A percentile compares a stretch with the other conserved stretches of the same genome.
These are phyloP conservation scores for Ericerus pela DNA, from an alignment of 1,140 invertebrate genomes.

Conservation along the genomic window DNA sequence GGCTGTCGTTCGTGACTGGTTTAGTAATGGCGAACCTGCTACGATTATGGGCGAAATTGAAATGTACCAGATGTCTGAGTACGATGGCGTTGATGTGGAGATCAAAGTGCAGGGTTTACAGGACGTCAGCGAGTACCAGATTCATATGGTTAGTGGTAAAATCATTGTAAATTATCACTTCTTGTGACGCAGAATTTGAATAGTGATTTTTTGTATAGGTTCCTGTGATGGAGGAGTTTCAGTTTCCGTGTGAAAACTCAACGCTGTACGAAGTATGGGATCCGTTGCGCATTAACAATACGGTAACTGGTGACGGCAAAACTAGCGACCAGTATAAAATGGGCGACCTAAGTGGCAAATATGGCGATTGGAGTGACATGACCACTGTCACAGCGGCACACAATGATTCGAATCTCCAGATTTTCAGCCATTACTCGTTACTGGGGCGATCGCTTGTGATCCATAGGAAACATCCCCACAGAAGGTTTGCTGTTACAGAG, in stretches of 20 bases:
- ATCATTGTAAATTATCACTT: not conserved
- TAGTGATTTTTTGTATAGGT: conserved; percentile 37
- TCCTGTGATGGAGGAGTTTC: conserved; percentile 59
- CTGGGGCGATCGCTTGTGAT: conserved; percentile 78
- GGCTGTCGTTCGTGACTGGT: conserved; percentile 74
- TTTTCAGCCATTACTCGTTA: conserved; percentile 71
- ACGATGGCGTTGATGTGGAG: conserved; percentile 64
- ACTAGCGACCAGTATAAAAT: conserved; percentile 75
- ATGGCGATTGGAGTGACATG: conserved; percentile 47
- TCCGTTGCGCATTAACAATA: conserved; percentile 35
- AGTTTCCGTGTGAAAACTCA: conserved; percentile 73
- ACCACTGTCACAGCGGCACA: conserved; percentile 37
- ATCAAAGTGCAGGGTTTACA: conserved; percentile 57
- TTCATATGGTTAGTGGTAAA: conserved; percentile 51
- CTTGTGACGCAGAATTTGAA: not conserved
- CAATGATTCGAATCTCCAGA: conserved; percentile 68
- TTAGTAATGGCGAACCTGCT: conserved; percentile 51
- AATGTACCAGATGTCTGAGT: conserved; percentile 67
- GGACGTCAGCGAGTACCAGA: conserved; percentile 55
- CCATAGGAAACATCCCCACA: conserved; percentile 47
- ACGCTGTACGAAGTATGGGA: conserved; percentile 71
- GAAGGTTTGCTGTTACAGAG: no score
- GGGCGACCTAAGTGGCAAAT: conserved; percentile 82
- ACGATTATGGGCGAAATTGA: conserved; percentile 57
- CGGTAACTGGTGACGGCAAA: conserved; percentile 28